These are phyloP conservation scores for Halotydeus destructor DNA, from an alignment of 1,140 invertebrate species.

Conservation along the genomic window DNA sequence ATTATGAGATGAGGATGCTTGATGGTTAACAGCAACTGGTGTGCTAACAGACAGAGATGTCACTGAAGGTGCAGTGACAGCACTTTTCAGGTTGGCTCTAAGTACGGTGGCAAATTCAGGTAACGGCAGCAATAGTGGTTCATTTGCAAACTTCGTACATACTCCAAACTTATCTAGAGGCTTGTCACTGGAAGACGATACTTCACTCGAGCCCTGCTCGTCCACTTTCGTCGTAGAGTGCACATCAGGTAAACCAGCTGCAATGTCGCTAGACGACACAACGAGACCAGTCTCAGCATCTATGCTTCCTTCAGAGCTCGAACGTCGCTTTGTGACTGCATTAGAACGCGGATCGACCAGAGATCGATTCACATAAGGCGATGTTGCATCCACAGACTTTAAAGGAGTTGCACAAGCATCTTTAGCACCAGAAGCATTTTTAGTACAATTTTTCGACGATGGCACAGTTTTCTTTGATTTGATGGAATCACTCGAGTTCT, in stretches of 20 bases:
- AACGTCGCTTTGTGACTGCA: too few relatives aligned
- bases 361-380: constrained; percentile 3
- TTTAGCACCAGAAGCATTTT: constrained; percentile 3
- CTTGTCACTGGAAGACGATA: constrained; percentile 13
- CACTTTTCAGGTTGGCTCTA: constrained; percentile 6
- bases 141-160: constrained; percentile 12
- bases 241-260: constrained; percentile 3
- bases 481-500: too few relatives aligned
- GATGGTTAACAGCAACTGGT: too few relatives aligned
- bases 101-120: constrained; percentile 53
- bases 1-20: constrained; percentile 5
- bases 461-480: too few relatives aligned
- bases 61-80: not conserved
- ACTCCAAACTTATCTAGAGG: not conserved
- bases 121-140: constrained; percentile 49
- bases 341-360: constrained; percentile 9
- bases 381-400: constrained; percentile 10
- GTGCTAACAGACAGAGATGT: too few relatives aligned
- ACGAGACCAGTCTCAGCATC: not conserved
- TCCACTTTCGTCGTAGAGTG: constrained; percentile 6
- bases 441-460: too few relatives aligned
- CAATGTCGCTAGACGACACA: constrained; percentile 2
- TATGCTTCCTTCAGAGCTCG: not conserved
- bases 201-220: constrained; percentile 10
- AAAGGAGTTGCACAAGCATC: constrained; percentile 6